A percentile compares a stretch with the other conserved stretches of the same genome.
Evolutionary conservation across 2,113 vertebrate genomes (phyloP).

Genomic region (Hypanus sabinus): DNA sequence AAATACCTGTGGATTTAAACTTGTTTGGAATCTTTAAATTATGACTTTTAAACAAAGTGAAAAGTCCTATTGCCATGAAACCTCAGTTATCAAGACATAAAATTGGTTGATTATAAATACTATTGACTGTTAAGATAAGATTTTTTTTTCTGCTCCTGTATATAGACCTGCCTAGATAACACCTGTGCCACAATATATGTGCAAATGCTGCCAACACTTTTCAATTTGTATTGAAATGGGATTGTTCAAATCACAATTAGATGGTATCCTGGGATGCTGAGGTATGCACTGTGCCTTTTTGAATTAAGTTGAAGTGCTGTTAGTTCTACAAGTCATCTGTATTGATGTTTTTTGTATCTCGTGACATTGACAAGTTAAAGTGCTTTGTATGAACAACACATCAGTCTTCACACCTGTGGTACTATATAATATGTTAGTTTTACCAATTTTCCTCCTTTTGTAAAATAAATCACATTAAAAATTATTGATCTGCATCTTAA

Average conservation of each 20-base stretch:
- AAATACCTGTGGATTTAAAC: background rate
- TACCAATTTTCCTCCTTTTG: background rate
- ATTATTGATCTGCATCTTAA: slow-evolving; percentile 28
- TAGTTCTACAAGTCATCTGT: slow-evolving; percentile 28
- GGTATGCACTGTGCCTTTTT: slow-evolving; percentile 34
- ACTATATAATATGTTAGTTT: background rate
- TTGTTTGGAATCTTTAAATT: background rate
- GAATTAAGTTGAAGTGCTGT: slow-evolving; percentile 29
- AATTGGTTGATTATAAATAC: background rate
- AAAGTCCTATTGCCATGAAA: background rate
- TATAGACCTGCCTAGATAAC: background rate
- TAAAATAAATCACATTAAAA: slow-evolving; percentile 15
- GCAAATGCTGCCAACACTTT: slow-evolving; percentile 2
- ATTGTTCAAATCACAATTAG: slow-evolving; percentile 28
- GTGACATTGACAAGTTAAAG: slow-evolving; percentile 31
- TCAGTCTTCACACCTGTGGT: background rate
- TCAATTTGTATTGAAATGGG: slow-evolving; percentile 33
- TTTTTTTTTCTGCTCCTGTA: slow-evolving; percentile 2
- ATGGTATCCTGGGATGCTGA: slow-evolving; percentile 4
- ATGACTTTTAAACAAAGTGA: slow-evolving; percentile 26
- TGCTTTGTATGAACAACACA: background rate
- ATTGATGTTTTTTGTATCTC: slow-evolving; percentile 20
- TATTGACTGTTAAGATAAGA: background rate
- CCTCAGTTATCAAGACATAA: background rate
- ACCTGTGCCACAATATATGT: slow-evolving; percentile 6